Conservation (phyloP, 2,113 vertebrate species). For the Odobenus rosmarus region DNA sequence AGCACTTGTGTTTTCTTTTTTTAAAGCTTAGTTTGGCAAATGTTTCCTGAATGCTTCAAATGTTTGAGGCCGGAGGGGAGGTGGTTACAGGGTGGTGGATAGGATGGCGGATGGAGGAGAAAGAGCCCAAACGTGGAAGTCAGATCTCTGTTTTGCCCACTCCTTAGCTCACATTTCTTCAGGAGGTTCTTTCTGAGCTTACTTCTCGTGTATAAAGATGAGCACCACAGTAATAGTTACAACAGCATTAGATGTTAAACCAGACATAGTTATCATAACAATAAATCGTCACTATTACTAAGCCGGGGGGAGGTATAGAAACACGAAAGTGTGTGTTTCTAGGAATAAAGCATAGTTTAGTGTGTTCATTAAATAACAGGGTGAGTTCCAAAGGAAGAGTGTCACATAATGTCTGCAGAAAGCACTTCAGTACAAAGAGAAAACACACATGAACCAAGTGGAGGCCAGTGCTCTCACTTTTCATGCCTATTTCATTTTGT, state of each 20-base stretch:
- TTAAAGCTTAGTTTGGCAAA: neutral
- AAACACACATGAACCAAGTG: neutral
- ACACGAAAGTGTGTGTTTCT: neutral
- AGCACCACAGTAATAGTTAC: neutral
- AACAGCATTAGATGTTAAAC: neutral
- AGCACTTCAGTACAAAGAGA: neutral
- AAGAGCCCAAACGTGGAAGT: neutral
- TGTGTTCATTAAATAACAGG: neutral
- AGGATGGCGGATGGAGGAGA: neutral
- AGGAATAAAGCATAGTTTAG: neutral
- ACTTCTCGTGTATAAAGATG: neutral
- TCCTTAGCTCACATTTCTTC: neutral
- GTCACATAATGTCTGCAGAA: neutral
- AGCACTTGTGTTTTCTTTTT: neutral
- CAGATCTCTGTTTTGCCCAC: neutral
- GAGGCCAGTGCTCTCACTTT: neutral
- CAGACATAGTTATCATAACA: neutral
- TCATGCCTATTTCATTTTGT: slow-evolving; percentile 44
- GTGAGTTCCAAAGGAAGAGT: neutral
- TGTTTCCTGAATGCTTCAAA: neutral
- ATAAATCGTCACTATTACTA: neutral
- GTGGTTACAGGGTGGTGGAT: neutral
- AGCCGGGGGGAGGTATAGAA: neutral
- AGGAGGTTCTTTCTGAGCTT: neutral
- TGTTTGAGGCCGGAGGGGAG: neutral